These are phyloP conservation scores for Barbus barbus DNA, from an alignment of 2,113 vertebrate genomes.

Conservation along the genomic window DNA sequence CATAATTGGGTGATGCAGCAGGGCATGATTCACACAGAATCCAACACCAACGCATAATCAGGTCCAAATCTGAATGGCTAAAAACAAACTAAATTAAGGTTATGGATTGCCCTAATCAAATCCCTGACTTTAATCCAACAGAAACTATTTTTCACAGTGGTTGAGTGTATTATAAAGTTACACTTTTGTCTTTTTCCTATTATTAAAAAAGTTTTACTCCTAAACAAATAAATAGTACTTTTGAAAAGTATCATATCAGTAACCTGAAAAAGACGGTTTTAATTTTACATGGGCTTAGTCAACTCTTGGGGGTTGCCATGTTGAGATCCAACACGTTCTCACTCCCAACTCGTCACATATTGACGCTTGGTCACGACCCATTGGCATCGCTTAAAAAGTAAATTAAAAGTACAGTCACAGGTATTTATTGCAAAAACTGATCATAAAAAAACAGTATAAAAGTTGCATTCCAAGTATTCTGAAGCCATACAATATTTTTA, in stretches of 20 bases:
- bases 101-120: background rate
- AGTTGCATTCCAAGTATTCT: too few species aligned
- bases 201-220: background rate
- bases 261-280: background rate
- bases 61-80: background rate
- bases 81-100: background rate
- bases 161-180: background rate
- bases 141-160: background rate
- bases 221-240: background rate
- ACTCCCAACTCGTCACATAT: too few species aligned
- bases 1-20: background rate
- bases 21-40: background rate
- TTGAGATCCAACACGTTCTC: background rate
- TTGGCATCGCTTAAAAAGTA: too few species aligned
- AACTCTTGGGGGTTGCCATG: background rate
- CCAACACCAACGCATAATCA: background rate
- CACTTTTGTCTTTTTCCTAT: background rate
- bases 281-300: background rate
- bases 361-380: too few species aligned
- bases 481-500: too few species aligned
- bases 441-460: too few species aligned
- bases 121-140: background rate
- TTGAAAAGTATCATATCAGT: background rate
- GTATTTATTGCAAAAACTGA: too few species aligned
- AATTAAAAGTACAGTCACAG: too few species aligned